A percentile compares a stretch with the other conserved stretches of the same genome.
Conservation (phyloP, 2,888 invertebrate species). For the Andrena haemorrhoa region DNA sequence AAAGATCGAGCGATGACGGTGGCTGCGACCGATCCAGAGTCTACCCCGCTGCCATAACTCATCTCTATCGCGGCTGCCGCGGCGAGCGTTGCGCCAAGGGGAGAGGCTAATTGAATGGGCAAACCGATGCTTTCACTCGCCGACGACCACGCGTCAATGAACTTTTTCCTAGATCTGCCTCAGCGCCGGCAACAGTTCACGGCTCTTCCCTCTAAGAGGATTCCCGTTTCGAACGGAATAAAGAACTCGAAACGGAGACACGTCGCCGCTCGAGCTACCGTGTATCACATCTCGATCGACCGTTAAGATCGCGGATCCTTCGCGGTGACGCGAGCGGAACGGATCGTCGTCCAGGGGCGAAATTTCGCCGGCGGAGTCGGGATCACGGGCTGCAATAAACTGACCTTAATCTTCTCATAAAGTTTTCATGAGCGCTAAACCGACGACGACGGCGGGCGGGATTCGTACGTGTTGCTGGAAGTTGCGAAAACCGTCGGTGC, state of each 20-base stretch:
- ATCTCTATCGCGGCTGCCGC: constrained; percentile 39
- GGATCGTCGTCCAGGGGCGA: not conserved
- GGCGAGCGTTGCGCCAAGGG: constrained; percentile 7
- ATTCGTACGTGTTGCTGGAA: constrained; percentile 17
- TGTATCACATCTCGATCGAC: too few species aligned
- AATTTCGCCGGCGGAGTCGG: constrained; percentile 24
- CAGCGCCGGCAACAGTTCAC: not conserved
- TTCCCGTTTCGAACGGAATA: not conserved
- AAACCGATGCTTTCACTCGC: constrained; percentile 47
- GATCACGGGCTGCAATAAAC: constrained; percentile 41
- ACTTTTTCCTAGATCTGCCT: constrained; percentile 16
- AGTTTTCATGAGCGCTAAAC: constrained; percentile 51
- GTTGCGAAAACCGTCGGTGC: constrained; percentile 15
- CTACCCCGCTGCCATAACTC: constrained; percentile 43
- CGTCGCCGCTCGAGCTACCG: too few species aligned
- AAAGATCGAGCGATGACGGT: not conserved
- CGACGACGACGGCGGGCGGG: constrained; percentile 8
- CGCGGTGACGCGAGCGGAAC: not conserved
- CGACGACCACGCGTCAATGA: constrained; percentile 21
- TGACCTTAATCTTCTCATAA: constrained; percentile 56
- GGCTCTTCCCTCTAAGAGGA: not conserved
- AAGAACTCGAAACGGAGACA: too few species aligned
- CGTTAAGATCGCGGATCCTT: too few species aligned
- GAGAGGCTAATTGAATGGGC: constrained; percentile 47
- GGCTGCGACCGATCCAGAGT: constrained; percentile 20